A percentile compares a stretch with the other conserved stretches of the same genome.
These are phyloP conservation scores for Strigamia transsilvanica DNA, from an alignment of 2,888 invertebrate species.

Conservation along the genomic window DNA sequence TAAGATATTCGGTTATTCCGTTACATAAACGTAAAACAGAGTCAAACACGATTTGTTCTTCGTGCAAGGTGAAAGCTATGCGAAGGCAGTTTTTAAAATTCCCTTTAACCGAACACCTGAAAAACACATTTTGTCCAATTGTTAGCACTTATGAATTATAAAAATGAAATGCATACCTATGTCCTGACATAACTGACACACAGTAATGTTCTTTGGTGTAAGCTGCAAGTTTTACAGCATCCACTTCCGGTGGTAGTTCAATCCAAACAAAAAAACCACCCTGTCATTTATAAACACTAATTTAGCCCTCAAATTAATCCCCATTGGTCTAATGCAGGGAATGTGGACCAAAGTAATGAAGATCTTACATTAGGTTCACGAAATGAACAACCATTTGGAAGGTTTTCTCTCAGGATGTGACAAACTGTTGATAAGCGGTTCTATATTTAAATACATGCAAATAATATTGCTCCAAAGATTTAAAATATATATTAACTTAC, in stretches of 20 bases:
- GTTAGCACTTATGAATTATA: not conserved
- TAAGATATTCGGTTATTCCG: not conserved
- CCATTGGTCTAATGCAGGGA: no score
- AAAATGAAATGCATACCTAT: not conserved
- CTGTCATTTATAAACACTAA: slow-evolving; percentile 50
- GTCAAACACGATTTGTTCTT: not conserved
- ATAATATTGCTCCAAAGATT: not conserved
- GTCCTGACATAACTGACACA: not conserved
- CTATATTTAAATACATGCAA: not conserved
- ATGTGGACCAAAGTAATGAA: no score
- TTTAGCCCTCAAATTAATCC: not conserved
- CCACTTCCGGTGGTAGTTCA: slow-evolving; percentile 61
- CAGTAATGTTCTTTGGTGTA: not conserved
- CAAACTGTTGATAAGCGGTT: slow-evolving; percentile 58
- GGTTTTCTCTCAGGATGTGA: slow-evolving; percentile 63
- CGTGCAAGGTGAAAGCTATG: slow-evolving; percentile 3
- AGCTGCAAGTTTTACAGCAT: slow-evolving; percentile 57
- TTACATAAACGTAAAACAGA: not conserved
- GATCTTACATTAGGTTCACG: slow-evolving; percentile 60
- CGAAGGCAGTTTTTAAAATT: slow-evolving; percentile 38
- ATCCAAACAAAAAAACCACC: slow-evolving; percentile 74
- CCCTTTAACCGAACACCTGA: not conserved
- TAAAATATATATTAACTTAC: slow-evolving; percentile 62
- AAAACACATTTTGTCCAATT: not conserved
- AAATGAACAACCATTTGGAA: slow-evolving; percentile 66